Conservation (phyloP, 2,797 vertebrate genomes). For the Peromyscus eremicus region DNA sequence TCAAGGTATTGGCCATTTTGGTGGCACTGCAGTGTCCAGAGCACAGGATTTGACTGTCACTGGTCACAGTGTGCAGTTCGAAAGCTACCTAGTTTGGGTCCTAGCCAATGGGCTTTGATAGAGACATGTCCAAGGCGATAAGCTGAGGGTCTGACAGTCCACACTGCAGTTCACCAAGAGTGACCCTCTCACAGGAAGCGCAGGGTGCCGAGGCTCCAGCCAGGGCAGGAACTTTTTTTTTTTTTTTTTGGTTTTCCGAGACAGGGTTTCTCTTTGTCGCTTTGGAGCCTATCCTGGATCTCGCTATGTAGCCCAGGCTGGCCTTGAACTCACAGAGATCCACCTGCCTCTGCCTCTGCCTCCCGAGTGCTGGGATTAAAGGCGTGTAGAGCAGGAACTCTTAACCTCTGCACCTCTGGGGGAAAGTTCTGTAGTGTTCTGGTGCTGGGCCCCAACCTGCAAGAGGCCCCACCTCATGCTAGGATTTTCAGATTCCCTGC, state of each 20-base stretch:
- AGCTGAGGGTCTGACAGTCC: not conserved
- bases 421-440: too few relatives aligned
- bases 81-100: conserved; percentile 59
- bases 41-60: conserved; percentile 32
- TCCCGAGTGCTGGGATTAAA: too few relatives aligned
- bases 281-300: too few relatives aligned
- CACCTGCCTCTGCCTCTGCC: too few relatives aligned
- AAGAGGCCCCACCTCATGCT: too few relatives aligned
- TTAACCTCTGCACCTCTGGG: too few relatives aligned
- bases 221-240: not conserved
- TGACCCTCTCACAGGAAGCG: not conserved
- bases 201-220: not conserved
- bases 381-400: not conserved
- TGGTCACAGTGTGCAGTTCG: not conserved
- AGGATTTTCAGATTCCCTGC: not conserved
- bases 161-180: conserved; percentile 74
- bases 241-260: too few relatives aligned
- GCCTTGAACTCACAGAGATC: too few relatives aligned
- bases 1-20: not conserved
- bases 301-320: too few relatives aligned
- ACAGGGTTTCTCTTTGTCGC: too few relatives aligned
- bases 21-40: not conserved
- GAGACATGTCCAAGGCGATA: conserved; percentile 51
- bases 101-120: fast-evolving
- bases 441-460: too few relatives aligned